These are phyloP conservation scores for Coelopa frigida DNA, from an alignment of 1,140 invertebrate species.

Conservation along the genomic window DNA sequence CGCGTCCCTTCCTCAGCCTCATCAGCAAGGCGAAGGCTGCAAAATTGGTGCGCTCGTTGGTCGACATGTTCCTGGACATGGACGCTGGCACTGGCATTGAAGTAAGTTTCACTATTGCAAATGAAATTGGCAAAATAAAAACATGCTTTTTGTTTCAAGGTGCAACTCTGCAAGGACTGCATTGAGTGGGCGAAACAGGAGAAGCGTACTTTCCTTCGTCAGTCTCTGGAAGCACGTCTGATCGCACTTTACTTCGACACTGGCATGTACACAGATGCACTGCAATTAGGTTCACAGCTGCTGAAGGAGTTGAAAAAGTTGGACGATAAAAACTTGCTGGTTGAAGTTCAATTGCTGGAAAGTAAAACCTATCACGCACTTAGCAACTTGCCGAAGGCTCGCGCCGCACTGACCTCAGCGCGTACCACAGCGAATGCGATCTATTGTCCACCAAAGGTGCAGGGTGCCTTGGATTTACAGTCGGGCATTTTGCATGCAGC, in stretches of 20 bases:
- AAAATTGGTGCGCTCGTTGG: constrained; percentile 90
- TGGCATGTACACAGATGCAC: constrained; percentile 78
- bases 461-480: constrained; percentile 93
- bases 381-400: constrained; percentile 92
- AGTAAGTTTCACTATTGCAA: constrained; percentile 22
- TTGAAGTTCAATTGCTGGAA: constrained; percentile 93
- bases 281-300: constrained; percentile 74
- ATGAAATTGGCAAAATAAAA: not conserved
- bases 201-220: constrained; percentile 91
- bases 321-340: constrained; percentile 97
- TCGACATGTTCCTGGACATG: constrained; percentile 96
- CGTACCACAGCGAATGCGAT: constrained; percentile 98
- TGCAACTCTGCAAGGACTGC: constrained; percentile 89
- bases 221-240: constrained; percentile 88
- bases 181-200: constrained; percentile 99
- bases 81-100: constrained; percentile 89
- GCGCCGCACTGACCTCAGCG: constrained; percentile 94
- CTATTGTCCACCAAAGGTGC: constrained; percentile 97
- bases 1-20: constrained; percentile 84
- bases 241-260: constrained; percentile 94
- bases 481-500: constrained; percentile 98
- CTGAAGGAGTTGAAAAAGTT: constrained; percentile 95
- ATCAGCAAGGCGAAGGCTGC: constrained; percentile 99
- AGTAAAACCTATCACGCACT: constrained; percentile 98
- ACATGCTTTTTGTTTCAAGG: constrained; percentile 26